Evolutionary conservation across 30 jellyfish, hydroid and myxozoan genomes (phyloP).

Genomic region (Pseudorhiza aurosa): DNA sequence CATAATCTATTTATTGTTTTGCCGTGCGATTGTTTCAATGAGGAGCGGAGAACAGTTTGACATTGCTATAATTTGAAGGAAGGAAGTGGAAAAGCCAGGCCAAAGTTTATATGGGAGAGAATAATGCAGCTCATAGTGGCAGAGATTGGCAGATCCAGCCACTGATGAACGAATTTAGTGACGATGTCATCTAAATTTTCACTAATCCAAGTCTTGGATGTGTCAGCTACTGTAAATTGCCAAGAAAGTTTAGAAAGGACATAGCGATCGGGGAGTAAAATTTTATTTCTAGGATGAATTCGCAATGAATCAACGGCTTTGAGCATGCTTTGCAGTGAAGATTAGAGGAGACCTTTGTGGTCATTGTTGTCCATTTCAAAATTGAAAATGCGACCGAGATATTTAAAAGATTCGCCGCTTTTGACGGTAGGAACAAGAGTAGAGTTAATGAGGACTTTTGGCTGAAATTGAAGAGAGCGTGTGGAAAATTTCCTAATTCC

Average conservation of each 20-base stretch:
- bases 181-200: slow-evolving; percentile 7
- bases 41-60: too few species aligned
- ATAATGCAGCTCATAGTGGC: slow-evolving; percentile 1
- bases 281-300: slow-evolving; percentile 6
- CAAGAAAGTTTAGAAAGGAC: slow-evolving; percentile 11
- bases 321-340: neutral
- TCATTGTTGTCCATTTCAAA: slow-evolving; percentile 11
- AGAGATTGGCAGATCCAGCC: slow-evolving; percentile 9
- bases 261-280: slow-evolving; percentile 5
- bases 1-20: too few species aligned
- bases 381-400: slow-evolving; percentile 13
- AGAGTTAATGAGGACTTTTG: neutral
- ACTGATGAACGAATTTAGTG: neutral
- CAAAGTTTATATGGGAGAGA: too few species aligned
- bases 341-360: neutral
- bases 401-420: neutral
- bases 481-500: too few species aligned
- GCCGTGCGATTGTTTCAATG: too few species aligned
- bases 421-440: neutral
- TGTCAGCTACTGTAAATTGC: neutral
- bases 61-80: too few species aligned
- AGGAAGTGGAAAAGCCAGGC: too few species aligned
- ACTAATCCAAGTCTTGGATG: slow-evolving; percentile 4
- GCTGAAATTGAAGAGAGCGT: too few species aligned
- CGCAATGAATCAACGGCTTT: neutral